These are phyloP conservation scores for Steinernema feltiae DNA, from an alignment of 1,140 invertebrate species.

Conservation along the genomic window DNA sequence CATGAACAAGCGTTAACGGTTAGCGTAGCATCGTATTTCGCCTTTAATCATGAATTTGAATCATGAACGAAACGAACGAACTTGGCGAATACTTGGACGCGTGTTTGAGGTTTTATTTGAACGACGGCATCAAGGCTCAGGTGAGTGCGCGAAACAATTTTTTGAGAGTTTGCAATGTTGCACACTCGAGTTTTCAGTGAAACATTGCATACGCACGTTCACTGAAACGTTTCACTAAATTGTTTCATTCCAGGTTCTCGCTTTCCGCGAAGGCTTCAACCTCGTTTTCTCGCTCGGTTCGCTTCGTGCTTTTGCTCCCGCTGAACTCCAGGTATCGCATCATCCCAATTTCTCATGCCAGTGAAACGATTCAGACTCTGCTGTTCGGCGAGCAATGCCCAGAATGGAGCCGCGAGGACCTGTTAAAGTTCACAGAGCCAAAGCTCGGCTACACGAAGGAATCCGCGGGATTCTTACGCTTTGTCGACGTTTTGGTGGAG, in stretches of 20 bases:
- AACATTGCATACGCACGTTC: too few species aligned
- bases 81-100: slow-evolving; percentile 83
- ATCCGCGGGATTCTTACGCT: slow-evolving; percentile 86
- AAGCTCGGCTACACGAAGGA: slow-evolving; percentile 94
- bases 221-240: not conserved
- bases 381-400: slow-evolving; percentile 94
- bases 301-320: slow-evolving; percentile 80
- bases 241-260: slow-evolving; percentile 40
- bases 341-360: not conserved
- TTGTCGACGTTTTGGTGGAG: slow-evolving; percentile 87
- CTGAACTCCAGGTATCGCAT: slow-evolving; percentile 76
- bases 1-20: too few species aligned
- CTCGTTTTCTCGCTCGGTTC: slow-evolving; percentile 82
- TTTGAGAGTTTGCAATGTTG: too few species aligned
- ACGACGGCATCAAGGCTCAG: slow-evolving; percentile 59
- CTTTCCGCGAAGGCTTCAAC: slow-evolving; percentile 72
- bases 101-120: slow-evolving; percentile 76
- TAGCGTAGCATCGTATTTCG: too few species aligned
- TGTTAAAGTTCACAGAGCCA: slow-evolving; percentile 92
- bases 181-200: too few species aligned
- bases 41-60: too few species aligned
- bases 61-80: slow-evolving; percentile 74
- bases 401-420: slow-evolving; percentile 87
- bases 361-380: slow-evolving; percentile 53
- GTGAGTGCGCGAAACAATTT: not conserved